Percentiles rank a stretch among this genome's conserved stretches.
phyloP scores from a whole-genome alignment of 2,113 vertebrate species.

The Notothenia coriiceps region DNA sequence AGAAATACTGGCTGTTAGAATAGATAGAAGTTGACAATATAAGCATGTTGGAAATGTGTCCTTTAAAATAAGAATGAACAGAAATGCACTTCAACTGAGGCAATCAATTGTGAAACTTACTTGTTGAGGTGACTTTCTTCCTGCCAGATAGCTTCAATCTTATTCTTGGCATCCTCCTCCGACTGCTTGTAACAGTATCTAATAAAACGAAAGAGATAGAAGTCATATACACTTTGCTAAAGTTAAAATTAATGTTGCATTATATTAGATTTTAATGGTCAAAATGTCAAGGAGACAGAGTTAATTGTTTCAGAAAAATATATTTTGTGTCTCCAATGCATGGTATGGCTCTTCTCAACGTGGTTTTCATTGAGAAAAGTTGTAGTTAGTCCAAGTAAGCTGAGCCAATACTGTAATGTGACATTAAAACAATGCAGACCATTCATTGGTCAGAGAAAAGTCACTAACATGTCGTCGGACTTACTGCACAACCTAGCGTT shows the following conservation, averaged over 20 bases:
- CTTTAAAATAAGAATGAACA: background rate
- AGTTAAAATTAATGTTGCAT: background rate
- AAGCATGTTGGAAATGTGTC: background rate
- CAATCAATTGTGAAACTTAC: conserved; percentile 29
- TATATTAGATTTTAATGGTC: no score
- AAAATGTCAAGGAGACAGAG: no score
- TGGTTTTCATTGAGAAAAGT: no score
- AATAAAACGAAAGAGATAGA: conserved; percentile 10
- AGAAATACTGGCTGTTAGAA: background rate
- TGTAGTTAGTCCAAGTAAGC: background rate
- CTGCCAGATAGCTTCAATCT: conserved; percentile 61
- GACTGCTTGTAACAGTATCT: conserved; percentile 54
- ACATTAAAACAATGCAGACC: background rate
- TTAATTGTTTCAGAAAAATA: no score
- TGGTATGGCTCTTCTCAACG: no score
- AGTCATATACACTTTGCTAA: background rate
- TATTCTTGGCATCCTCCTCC: conserved; percentile 46
- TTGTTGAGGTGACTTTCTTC: conserved; percentile 68
- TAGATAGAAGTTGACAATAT: background rate
- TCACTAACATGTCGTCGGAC: background rate
- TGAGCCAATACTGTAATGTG: background rate
- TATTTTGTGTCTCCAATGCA: no score
- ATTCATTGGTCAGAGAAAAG: background rate
- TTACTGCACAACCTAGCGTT: no score
- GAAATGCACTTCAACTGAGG: background rate